phyloP scores from a whole-genome alignment of 2,113 vertebrate genomes.

The Protobothrops flavoviridis region DNA sequence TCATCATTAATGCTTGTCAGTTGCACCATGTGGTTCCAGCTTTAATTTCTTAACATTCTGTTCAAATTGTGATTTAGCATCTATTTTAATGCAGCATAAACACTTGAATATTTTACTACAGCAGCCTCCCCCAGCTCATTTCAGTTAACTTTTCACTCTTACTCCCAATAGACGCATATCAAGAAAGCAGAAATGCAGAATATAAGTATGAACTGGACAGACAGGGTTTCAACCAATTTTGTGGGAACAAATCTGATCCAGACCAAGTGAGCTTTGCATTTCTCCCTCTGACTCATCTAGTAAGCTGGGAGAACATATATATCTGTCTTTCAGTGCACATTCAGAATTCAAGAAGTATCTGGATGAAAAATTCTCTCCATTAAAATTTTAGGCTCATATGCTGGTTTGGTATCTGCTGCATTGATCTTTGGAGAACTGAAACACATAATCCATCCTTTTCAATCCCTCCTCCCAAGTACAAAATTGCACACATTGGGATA shows the following conservation, averaged over 20 bases:
- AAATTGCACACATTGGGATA: not conserved
- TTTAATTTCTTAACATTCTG: slow-evolving; percentile 16
- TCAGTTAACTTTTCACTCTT: not conserved
- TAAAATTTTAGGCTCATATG: not conserved
- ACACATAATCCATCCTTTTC: not conserved
- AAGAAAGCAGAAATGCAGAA: not conserved
- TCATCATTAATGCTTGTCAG: not conserved
- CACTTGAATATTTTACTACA: not conserved
- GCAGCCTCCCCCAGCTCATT: not conserved
- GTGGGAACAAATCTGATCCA: not conserved
- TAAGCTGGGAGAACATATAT: not conserved
- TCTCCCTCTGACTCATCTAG: not conserved
- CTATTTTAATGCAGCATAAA: not conserved
- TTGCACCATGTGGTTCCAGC: not conserved
- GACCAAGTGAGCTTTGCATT: not conserved
- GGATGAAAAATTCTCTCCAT: not conserved
- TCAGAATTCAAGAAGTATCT: not conserved
- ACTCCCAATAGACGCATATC: too few relatives aligned
- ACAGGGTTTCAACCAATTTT: not conserved
- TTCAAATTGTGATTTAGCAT: slow-evolving; percentile 11
- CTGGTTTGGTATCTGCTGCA: not conserved
- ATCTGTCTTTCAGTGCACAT: not conserved
- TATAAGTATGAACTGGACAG: not conserved
- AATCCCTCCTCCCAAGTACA: not conserved
- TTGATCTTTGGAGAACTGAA: not conserved